Evolutionary conservation across 2,888 invertebrate genomes (phyloP).

Genomic region (Halictus quadricinctus): DNA sequence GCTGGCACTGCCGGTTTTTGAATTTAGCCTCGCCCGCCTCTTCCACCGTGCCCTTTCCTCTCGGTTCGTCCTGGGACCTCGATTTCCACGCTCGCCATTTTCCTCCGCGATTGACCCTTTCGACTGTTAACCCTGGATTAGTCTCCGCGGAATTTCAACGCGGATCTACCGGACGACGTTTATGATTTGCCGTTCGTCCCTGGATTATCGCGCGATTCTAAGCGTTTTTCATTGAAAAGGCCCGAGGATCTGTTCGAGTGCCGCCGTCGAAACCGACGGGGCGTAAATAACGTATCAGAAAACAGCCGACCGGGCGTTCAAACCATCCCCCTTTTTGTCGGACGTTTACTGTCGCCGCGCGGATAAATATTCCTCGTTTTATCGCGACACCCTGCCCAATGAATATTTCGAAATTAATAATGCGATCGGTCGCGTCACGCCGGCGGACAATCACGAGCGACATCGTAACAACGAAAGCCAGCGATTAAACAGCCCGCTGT

Average conservation of each 20-base stretch:
- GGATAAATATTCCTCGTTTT: conserved; percentile 23
- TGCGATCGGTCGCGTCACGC: background rate
- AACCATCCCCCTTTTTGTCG: background rate
- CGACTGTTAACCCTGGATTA: conserved; percentile 73
- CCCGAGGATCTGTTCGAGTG: no score
- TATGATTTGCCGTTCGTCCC: background rate
- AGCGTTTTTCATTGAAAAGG: conserved; percentile 9
- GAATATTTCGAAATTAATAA: conserved; percentile 43
- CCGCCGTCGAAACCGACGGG: conserved; percentile 32
- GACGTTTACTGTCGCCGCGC: conserved; percentile 15
- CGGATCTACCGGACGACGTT: background rate
- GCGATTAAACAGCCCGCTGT: conserved; percentile 2
- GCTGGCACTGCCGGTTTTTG: conserved; percentile 35
- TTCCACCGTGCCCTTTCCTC: conserved; percentile 11
- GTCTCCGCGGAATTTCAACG: conserved; percentile 36
- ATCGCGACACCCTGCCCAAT: conserved; percentile 21
- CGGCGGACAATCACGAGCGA: conserved; percentile 3
- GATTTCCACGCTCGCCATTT: conserved; percentile 40
- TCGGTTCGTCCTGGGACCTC: conserved; percentile 9
- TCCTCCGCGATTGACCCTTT: conserved; percentile 44
- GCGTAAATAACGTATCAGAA: conserved; percentile 47
- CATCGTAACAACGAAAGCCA: background rate
- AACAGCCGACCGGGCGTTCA: conserved; percentile 4
- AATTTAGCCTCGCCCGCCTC: conserved; percentile 27
- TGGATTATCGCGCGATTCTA: background rate